Base-by-base conservation (phyloP, 2,888 invertebrate genomes). In the Zonitis immaculata region DNA sequence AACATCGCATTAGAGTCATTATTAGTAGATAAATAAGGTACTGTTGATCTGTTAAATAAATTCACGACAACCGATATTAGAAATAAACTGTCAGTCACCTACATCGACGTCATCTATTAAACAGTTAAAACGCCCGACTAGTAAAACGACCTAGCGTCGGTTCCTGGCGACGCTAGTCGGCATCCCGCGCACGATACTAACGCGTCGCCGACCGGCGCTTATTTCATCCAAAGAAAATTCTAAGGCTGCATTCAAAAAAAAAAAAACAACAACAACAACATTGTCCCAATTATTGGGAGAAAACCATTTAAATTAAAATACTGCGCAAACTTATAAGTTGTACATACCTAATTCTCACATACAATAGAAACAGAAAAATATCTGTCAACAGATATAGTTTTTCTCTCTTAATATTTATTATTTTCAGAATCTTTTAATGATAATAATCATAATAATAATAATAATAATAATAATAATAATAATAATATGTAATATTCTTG, bases 171-270 rank as follows among this genome's bases (percentile, higher is more conserved):
- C 58, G 57, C 54, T 52, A 22, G 43, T 60, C 55, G 62, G 49
- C 60, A 62, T 62, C 62, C 64, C 65, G 64, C 65, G 65, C 65
- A 64, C 58, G 63, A 57, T 57, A 60, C 54, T 56, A 65, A 59
- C 64, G n/a, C n/a, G n/a, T n/a, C n/a, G 60, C 58, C 61, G 60
- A 60, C 60, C 65, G 62, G 63, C 63, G 63, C 62, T 61, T 65
- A 61, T 65, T 64, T 35, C 35, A 16, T 16, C 27, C 16, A 35
- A 35, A 35, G 35, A 35, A 35, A 16, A 35, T 35, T 35, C 5
- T 22, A 3, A 3, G 5, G 5, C 3, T 22, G 3, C 22, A 22
- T 22, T 22, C 22, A 22, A 22, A 22, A 22, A 22, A 22, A 22
- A 3, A 4, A 3, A 3, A 22, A 22, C 22, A 22, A 22, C 22